A percentile compares a stretch with the other conserved stretches of the same genome.
Evolutionary conservation across 2,888 invertebrate genomes (phyloP).

Genomic region (Ormyrus labotus): DNA sequence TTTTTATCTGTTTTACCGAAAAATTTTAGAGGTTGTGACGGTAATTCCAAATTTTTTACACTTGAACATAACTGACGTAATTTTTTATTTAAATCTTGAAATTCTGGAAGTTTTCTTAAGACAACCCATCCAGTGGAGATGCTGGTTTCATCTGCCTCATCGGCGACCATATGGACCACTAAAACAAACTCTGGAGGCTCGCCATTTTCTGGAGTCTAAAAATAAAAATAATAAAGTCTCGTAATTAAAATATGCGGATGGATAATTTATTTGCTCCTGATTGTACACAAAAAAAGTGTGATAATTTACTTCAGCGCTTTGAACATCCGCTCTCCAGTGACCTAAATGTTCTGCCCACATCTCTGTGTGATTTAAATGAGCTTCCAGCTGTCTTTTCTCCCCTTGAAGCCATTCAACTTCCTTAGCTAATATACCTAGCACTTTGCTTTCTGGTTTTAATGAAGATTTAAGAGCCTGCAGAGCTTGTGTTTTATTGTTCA

Average conservation of each 20-base stretch:
- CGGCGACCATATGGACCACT: constrained; percentile 86
- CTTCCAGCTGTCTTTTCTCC: constrained; percentile 88
- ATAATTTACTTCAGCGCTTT: constrained; percentile 84
- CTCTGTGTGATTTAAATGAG: constrained; percentile 90
- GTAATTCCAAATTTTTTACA: constrained; percentile 88
- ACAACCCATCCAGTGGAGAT: constrained; percentile 84
- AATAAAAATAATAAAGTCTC: constrained; percentile 45
- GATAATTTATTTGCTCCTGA: not conserved
- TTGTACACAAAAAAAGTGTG: constrained; percentile 41
- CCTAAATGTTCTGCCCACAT: constrained; percentile 94
- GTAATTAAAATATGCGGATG: constrained; percentile 2
- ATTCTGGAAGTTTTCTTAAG: constrained; percentile 79
- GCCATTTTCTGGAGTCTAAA: constrained; percentile 80
- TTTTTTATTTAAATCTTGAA: constrained; percentile 89
- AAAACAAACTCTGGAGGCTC: constrained; percentile 86
- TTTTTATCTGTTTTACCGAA: constrained; percentile 90
- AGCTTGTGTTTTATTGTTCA: constrained; percentile 89
- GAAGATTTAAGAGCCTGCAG: constrained; percentile 89
- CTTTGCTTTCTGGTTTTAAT: constrained; percentile 89
- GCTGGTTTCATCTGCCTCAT: constrained; percentile 79
- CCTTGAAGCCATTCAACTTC: constrained; percentile 90
- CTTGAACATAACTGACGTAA: constrained; percentile 88
- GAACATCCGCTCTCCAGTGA: constrained; percentile 90
- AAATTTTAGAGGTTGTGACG: constrained; percentile 88
- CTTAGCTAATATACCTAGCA: constrained; percentile 86